phyloP scores from a whole-genome alignment of 2,797 vertebrate genomes.

The Aselliscus stoliczkanus region DNA sequence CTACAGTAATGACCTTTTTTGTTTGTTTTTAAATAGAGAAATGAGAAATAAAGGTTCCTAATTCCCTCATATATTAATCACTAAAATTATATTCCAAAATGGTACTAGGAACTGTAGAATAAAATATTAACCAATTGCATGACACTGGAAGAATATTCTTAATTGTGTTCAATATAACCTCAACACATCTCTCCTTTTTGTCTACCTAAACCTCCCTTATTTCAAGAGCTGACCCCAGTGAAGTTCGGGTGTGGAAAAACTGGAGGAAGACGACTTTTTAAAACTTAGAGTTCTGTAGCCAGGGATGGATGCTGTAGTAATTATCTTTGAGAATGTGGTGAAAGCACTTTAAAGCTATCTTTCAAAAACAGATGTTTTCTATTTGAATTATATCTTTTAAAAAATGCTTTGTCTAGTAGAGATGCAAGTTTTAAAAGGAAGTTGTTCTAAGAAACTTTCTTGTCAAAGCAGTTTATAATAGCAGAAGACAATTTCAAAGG shows the following conservation, averaged over 20 bases:
- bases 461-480: constrained; percentile 46
- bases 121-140: neutral
- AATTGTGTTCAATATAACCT: neutral
- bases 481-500: constrained; percentile 34
- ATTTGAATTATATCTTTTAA: constrained; percentile 48
- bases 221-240: neutral
- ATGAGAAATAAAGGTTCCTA: neutral
- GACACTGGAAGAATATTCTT: neutral
- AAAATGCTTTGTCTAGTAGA: constrained; percentile 43
- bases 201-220: neutral
- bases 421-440: constrained; percentile 53
- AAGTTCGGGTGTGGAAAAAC: neutral
- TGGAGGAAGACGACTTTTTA: neutral
- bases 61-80: neutral
- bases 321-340: constrained; percentile 11
- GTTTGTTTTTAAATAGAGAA: neutral
- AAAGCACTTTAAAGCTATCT: constrained; percentile 43
- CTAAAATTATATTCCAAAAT: constrained; percentile 26
- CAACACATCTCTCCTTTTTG: neutral
- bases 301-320: neutral
- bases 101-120: neutral
- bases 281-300: neutral
- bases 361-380: constrained; percentile 57
- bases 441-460: constrained; percentile 25
- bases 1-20: neutral